Evolutionary conservation across 2,888 invertebrate genomes (phyloP).

Genomic region (Melieria crassipennis): DNA sequence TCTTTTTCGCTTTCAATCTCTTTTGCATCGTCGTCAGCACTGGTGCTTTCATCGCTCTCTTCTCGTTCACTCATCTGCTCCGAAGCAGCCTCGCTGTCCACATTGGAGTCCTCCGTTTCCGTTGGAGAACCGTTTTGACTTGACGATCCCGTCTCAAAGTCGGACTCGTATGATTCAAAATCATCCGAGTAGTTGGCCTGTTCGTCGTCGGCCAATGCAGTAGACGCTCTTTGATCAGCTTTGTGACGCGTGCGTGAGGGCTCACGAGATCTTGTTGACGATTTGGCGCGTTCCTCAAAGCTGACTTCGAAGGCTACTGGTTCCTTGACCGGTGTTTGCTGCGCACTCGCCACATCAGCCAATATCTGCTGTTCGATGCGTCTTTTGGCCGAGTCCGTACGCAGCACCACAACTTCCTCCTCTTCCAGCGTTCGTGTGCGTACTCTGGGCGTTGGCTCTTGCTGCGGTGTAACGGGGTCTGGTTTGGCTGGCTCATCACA

Average conservation of each 20-base stretch:
- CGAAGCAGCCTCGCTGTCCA: not conserved
- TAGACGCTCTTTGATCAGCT: not conserved
- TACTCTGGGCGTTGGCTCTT: conserved; percentile 33
- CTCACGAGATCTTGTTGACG: conserved; percentile 33
- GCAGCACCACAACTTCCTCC: conserved; percentile 57
- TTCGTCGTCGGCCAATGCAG: conserved; percentile 35
- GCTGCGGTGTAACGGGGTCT: not conserved
- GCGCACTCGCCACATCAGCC: not conserved
- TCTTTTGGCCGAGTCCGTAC: conserved; percentile 49
- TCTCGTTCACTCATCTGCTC: not conserved
- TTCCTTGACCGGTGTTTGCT: conserved; percentile 44
- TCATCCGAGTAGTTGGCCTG: conserved; percentile 68
- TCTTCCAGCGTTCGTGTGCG: conserved; percentile 56
- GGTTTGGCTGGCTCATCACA: not conserved
- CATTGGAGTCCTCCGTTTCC: conserved; percentile 18
- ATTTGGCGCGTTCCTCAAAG: conserved; percentile 46
- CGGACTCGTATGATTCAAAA: conserved; percentile 71
- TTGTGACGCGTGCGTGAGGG: conserved; percentile 32
- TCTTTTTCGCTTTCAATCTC: conserved; percentile 8
- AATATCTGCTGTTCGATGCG: conserved; percentile 46
- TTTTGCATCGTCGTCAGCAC: conserved; percentile 21
- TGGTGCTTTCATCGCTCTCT: conserved; percentile 23
- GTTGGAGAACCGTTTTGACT: conserved; percentile 39
- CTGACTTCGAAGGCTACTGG: conserved; percentile 63
- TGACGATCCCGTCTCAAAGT: conserved; percentile 66